A percentile compares a stretch with the other conserved stretches of the same genome.
phyloP scores from a whole-genome alignment of 2,797 vertebrate genomes.

The Uromys caudimaculatus region DNA sequence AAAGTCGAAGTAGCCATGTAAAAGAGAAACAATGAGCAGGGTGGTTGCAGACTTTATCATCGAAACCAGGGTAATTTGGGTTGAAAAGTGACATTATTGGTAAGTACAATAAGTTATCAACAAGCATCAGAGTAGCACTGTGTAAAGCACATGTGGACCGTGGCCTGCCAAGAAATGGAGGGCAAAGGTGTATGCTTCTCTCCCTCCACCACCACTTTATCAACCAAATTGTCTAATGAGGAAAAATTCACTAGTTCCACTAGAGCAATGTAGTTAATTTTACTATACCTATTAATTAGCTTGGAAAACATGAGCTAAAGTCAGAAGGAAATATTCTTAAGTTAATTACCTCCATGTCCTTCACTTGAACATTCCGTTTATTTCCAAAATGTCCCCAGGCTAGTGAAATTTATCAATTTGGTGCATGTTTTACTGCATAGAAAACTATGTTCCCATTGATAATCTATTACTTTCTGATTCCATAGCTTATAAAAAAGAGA shows the following conservation, averaged over 20 bases:
- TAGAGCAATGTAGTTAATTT: conserved; percentile 67
- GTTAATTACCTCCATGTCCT: conserved; percentile 63
- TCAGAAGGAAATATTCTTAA: conserved; percentile 56
- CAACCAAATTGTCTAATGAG: conserved; percentile 18
- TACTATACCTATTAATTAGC: conserved; percentile 63
- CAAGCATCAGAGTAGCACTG: background rate
- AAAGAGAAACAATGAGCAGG: background rate
- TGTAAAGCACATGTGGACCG: background rate
- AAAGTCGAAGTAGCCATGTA: background rate
- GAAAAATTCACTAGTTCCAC: conserved; percentile 56
- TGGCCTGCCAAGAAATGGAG: background rate
- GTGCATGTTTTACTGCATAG: conserved; percentile 16
- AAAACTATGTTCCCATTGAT: background rate
- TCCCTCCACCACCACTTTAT: background rate
- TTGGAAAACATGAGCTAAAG: conserved; percentile 59
- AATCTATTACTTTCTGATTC: conserved; percentile 50
- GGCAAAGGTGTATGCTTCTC: background rate
- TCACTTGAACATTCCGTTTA: conserved; percentile 59
- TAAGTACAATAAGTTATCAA: background rate
- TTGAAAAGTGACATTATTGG: background rate
- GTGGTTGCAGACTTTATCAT: background rate
- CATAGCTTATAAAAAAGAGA: background rate
- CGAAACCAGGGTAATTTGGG: background rate
- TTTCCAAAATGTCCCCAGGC: conserved; percentile 49
- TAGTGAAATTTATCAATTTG: background rate